Evolutionary conservation across 1,140 invertebrate genomes (phyloP), one percentile per base, ranked within the genome.

Genomic region (Mylabris phalerata): DNA sequence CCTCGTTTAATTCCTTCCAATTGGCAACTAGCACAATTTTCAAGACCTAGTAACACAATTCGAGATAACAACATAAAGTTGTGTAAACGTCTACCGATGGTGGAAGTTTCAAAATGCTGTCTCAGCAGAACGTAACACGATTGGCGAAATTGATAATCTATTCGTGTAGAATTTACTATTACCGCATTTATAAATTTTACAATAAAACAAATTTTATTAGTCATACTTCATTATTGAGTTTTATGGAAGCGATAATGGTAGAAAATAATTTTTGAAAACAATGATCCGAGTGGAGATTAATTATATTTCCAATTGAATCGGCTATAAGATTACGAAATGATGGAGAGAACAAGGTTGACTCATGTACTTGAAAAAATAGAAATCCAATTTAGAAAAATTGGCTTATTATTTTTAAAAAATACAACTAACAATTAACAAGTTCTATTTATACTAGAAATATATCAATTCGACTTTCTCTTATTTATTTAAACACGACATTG

Each of bases 41-140:
- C 9, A 2, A 54, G 51, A 54, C 51, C 51, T 13, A 45, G 51
- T 54, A 45, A 54, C 51, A 45, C 51, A 25, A 46, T 24, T 54
- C 32, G 42, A 26, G 10, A 51, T 51, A 51, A 45, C 26, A 32
- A 32, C 32, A 32, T 5, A 42, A 27, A 54, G 45, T 54, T 54
- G 39, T 26, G 51, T 19, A 54, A 54, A 54, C 5, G 5, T 52
- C 3, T 5, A 19, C 19, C 19, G 19, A 19, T 13, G 19, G n/a
- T 5, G 27, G 44, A 52, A 52, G 43, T 50, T 52, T 27, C 50
- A 52, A 54, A 54, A 54, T 41, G 51, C 51, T 26, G 7, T 11
- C 13, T 54, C 45, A 24, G 51, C 51, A 46, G 7, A 54, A 54
- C 51, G 51, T 54, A 54, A 46, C 24, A 24, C 3, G n/a, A 43